A percentile compares a stretch with the other conserved stretches of the same genome.
Conservation (phyloP, 2,888 invertebrate genomes). For the Aphodius granarius region DNA sequence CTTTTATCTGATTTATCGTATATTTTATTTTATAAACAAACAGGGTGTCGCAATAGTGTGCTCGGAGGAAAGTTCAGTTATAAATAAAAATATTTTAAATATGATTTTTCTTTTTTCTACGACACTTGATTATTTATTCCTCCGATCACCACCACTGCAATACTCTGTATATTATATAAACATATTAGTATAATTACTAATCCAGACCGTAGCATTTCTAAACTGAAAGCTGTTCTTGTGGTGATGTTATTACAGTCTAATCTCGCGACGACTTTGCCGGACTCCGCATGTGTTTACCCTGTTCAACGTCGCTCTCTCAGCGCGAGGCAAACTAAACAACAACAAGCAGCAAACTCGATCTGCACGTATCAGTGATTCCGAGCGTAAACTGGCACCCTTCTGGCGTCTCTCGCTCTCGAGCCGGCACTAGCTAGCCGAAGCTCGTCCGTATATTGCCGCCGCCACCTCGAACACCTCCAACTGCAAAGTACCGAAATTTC, state of each 20-base stretch:
- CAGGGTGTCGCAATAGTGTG: no score
- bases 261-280: not conserved
- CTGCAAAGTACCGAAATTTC: conserved; percentile 10
- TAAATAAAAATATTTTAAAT: no score
- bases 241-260: not conserved
- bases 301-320: not conserved
- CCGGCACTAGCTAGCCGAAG: not conserved
- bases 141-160: no score
- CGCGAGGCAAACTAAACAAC: not conserved
- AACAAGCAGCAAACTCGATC: not conserved
- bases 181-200: no score
- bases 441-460: not conserved
- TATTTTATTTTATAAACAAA: no score
- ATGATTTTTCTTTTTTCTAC: no score
- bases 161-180: no score
- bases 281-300: not conserved
- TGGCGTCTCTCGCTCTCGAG: not conserved
- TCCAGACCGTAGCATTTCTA: not conserved
- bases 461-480: not conserved
- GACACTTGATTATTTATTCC: no score
- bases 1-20: no score
- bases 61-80: no score
- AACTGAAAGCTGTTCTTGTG: not conserved
- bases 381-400: not conserved
- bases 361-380: not conserved